These are phyloP conservation scores for Drosophila colorata DNA, from an alignment of 2,888 invertebrate genomes.

Conservation along the genomic window DNA sequence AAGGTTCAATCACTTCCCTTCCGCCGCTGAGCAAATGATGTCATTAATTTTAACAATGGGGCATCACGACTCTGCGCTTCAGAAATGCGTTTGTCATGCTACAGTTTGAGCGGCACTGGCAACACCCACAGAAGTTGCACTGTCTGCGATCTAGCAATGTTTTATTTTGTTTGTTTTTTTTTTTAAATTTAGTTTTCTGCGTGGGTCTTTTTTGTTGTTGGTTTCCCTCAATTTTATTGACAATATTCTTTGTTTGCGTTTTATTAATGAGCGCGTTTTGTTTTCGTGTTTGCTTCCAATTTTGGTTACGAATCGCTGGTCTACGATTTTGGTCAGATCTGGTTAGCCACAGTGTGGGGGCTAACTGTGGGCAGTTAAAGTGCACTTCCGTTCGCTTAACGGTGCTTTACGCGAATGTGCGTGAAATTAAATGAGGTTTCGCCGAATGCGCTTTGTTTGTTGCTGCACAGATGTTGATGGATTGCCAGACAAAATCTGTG, in stretches of 20 bases:
- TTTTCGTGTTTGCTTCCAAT: conserved; percentile 47
- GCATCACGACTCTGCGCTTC: conserved; percentile 57
- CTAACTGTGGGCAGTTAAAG: conserved; percentile 65
- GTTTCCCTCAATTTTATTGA: conserved; percentile 66
- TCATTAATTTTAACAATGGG: conserved; percentile 65
- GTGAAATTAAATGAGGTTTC: conserved; percentile 45
- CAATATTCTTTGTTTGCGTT: conserved; percentile 67
- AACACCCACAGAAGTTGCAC: conserved; percentile 54
- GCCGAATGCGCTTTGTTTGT: background rate
- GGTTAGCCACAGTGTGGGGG: conserved; percentile 33
- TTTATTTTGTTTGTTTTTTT: conserved; percentile 13
- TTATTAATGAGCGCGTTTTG: conserved; percentile 77
- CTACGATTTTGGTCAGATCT: conserved; percentile 41
- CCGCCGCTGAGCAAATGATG: conserved; percentile 63
- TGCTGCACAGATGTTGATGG: conserved; percentile 5
- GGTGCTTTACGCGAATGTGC: conserved; percentile 54
- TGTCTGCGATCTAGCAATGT: conserved; percentile 32
- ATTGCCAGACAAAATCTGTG: conserved; percentile 16
- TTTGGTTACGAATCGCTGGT: conserved; percentile 22
- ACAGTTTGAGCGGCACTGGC: conserved; percentile 61
- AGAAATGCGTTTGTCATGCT: conserved; percentile 70
- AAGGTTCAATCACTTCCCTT: conserved; percentile 73
- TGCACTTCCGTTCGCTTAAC: conserved; percentile 74
- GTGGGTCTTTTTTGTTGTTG: conserved; percentile 52
- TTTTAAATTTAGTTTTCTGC: conserved; percentile 21